Base-by-base conservation (phyloP, 2,888 invertebrate genomes). In the Andrena bicolor region DNA sequence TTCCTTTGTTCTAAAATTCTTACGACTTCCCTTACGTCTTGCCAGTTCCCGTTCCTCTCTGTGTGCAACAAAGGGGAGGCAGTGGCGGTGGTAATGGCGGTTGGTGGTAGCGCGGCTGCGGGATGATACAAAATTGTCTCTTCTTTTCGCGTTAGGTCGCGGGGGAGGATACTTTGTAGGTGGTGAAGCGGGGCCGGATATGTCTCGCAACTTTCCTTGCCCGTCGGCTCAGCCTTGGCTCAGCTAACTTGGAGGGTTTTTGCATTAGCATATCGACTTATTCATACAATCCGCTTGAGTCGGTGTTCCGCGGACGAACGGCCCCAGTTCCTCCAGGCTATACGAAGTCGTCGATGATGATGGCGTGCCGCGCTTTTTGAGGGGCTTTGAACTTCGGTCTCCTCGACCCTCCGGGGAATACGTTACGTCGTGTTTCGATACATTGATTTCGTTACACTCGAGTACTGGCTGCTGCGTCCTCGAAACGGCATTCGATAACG, bases 231-330 rank as follows among this genome's bases (percentile, higher is more conserved):
- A 75, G 72, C 76, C 63, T 72, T 64, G 73, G 84, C 88, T 90
- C 88, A 82, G 89, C 90, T 89, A 91, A 91, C 92, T 92, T 90
- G 80, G 88, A 91, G 90, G 90, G 90, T 90, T 90, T 91, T 88
- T 87, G 85, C 89, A 92, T 92, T 91, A 92, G 91, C 92, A 92
- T 92, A 92, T 92, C 92, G 92, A 92, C 92, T 92, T 92, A 92
- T 92, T 92, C 92, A 92, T 92, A 92, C 88, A 90, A 86, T 86
- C 87, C 87, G 76, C 79, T 78, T 65, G 69, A 58, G 65, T 76
- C 68, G 63, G 63, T 80, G 76, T 73, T 64, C 71, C 80, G 70
- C 72, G 80, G 78, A 76, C 73, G 84, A 84, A 80, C 76, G 60
- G 75, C 64, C 79, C 35, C 48, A n/a, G 58, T 85, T 80, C 76